phyloP scores from a whole-genome alignment of 2,797 vertebrate genomes.

The Sternotherus odoratus region DNA sequence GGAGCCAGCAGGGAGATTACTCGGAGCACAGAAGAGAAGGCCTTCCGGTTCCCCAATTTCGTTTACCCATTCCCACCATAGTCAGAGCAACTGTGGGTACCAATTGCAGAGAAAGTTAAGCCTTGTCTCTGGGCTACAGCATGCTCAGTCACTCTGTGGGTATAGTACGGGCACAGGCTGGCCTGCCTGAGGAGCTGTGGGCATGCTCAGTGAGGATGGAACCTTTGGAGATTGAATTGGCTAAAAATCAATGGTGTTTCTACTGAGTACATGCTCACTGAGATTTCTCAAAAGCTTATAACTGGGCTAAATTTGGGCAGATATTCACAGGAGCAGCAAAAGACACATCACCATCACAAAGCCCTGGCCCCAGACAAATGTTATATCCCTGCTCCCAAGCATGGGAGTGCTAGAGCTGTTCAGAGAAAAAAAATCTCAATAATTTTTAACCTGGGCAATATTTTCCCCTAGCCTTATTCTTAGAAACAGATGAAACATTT shows the following conservation, averaged over 20 bases:
- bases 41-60: not conserved
- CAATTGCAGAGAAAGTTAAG: not conserved
- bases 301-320: rapidly evolving
- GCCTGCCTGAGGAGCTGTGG: not conserved
- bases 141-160: rapidly evolving
- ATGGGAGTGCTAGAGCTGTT: not conserved
- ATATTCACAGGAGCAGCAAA: not conserved
- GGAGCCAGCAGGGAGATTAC: not conserved
- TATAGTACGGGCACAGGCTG: rapidly evolving
- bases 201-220: not conserved
- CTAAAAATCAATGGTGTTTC: not conserved
- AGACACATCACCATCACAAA: not conserved
- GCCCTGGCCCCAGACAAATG: not conserved
- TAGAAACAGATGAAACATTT: not conserved
- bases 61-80: not conserved
- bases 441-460: not conserved
- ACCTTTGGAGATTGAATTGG: not conserved
- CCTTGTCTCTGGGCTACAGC: not conserved
- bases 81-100: not conserved
- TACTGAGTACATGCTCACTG: rapidly evolving
- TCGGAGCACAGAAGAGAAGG: not conserved
- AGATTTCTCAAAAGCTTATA: not conserved
- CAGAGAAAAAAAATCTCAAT: not conserved
- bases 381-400: not conserved
- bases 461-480: not conserved